Base-by-base conservation (phyloP, 1,140 invertebrate species). In the Eumeta japonica region DNA sequence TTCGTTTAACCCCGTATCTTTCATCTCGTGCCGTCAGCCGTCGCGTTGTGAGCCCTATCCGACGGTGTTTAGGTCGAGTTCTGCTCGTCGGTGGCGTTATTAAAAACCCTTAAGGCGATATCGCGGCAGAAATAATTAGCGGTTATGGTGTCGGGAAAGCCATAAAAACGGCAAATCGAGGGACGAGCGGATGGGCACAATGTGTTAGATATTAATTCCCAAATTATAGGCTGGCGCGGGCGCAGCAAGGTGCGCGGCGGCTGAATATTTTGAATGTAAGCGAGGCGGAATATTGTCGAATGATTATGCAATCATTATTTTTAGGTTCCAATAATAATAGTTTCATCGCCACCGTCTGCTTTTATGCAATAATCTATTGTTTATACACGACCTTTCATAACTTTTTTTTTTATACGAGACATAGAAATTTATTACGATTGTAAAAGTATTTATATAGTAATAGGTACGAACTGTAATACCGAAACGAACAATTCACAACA, bases 161-260 rank as follows among this genome's bases (percentile, higher is more conserved):
- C 19, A 51, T 51, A 55, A 58, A 61, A 57, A 48, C 56, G 39
- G 56, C 50, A 48, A 59, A 59, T 56, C 45, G 45, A 56, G 50
- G 50, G 53, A 45, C 47, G 43, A 46, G 49, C 51, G 50, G 58
- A 64, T 57, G 60, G 58, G 51, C 61, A 63, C 66, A 72, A 72
- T 66, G 64, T 72, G 66, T 72, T 66, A 66, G 63, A 70, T 73
- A 70, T 73, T 68, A 70, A 73, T 73, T 58, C 54, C 47, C 28
- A 73, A 68, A 73, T 73, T 67, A 64, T 57, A 67, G 67, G 58
- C 58, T 64, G 42, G 40, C 35, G 39, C 41, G 41, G 43, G 48
- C 30, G 48, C 34, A 49, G 51, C 54, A 57, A 68, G 60, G 62
- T 62, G 62, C 61, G 54, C 52, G 13, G 42, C 41, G 34, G 50